phyloP scores from a whole-genome alignment of 2,113 vertebrate genomes.

The Ariopsis seemanni region DNA sequence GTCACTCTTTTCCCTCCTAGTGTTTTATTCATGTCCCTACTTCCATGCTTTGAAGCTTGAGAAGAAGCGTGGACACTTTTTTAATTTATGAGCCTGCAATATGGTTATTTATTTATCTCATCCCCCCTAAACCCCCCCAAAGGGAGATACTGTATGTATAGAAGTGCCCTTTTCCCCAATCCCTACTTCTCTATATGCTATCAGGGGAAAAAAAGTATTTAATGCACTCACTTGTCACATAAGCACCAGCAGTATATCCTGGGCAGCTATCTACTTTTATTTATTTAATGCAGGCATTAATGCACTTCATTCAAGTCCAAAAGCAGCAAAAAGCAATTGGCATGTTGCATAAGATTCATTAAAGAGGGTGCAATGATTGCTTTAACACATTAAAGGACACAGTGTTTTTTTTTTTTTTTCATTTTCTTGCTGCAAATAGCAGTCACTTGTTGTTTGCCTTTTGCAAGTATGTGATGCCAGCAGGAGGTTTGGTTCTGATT shows the following conservation, averaged over 20 bases:
- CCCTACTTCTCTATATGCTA: constrained; percentile 4
- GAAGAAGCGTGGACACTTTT: constrained; percentile 26
- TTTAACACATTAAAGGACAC: neutral
- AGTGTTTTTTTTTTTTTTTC: neutral
- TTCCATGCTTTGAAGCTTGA: constrained; percentile 29
- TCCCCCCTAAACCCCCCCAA: neutral
- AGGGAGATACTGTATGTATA: neutral
- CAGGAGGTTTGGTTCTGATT: neutral
- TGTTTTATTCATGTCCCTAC: constrained; percentile 60
- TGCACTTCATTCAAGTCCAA: neutral
- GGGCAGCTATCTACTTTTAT: constrained; percentile 30
- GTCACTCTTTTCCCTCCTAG: constrained; percentile 32
- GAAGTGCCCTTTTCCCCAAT: constrained; percentile 11
- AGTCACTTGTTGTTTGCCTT: neutral
- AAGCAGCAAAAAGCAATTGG: neutral
- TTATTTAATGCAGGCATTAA: constrained; percentile 49
- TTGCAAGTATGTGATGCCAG: neutral
- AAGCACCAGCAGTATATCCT: constrained; percentile 44
- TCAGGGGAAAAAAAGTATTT: constrained; percentile 24
- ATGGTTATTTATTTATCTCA: constrained; percentile 57
- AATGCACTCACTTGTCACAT: constrained; percentile 20
- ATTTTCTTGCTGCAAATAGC: neutral
- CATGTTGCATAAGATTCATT: neutral
- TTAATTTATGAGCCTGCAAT: constrained; percentile 61
- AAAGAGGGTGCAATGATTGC: neutral